These are phyloP conservation scores for Pegea sp. DNA, from an alignment of 23 tunicate genomes.

Conservation along the genomic window DNA sequence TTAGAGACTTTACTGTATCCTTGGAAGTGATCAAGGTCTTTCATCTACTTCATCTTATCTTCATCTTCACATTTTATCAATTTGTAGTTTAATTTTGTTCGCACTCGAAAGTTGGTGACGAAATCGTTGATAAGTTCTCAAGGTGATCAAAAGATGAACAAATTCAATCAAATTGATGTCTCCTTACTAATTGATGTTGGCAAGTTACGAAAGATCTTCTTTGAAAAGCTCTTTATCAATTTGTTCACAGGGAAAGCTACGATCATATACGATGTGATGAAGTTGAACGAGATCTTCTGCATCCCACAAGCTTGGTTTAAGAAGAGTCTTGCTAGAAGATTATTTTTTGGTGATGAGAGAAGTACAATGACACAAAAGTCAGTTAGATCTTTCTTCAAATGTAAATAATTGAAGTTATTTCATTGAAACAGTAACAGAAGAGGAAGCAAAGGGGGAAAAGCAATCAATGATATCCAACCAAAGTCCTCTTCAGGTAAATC, in stretches of 20 bases:
- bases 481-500: too few relatives aligned
- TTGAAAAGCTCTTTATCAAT: slow-evolving; percentile 6
- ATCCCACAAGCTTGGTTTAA: slow-evolving; percentile 91
- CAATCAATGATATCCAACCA: too few relatives aligned
- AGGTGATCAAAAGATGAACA: too few relatives aligned
- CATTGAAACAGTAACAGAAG: too few relatives aligned
- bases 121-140: too few relatives aligned
- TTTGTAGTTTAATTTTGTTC: slow-evolving; percentile 15
- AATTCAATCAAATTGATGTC: background rate
- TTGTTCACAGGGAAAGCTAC: slow-evolving; percentile 80
- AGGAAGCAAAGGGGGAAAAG: too few relatives aligned
- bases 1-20: slow-evolving; percentile 26
- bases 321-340: slow-evolving; percentile 71
- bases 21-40: slow-evolving; percentile 73
- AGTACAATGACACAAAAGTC: too few relatives aligned
- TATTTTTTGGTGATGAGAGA: slow-evolving; percentile 77
- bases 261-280: slow-evolving; percentile 85
- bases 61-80: background rate
- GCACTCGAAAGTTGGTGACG: slow-evolving; percentile 11
- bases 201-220: background rate
- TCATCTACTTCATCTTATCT: background rate
- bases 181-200: background rate
- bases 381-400: too few relatives aligned
- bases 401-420: too few relatives aligned
- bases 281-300: slow-evolving; percentile 68